A percentile compares a stretch with the other conserved stretches of the same genome.
phyloP scores from a whole-genome alignment of 2,113 vertebrate species.

The Bungarus multicinctus region DNA sequence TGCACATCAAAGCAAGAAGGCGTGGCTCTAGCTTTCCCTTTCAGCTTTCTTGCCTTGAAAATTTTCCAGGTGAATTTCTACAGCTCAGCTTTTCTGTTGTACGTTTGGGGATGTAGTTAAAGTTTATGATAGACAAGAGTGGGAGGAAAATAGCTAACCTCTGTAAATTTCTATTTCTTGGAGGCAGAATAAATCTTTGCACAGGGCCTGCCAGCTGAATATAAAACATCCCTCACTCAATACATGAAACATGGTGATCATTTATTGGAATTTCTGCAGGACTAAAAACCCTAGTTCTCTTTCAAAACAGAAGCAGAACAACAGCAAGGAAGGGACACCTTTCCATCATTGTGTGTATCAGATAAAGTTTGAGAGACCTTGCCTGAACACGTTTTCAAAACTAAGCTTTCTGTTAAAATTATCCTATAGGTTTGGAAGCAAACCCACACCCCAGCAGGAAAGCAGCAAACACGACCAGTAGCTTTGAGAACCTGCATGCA shows the following conservation, averaged over 20 bases:
- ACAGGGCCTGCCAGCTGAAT: slow-evolving; percentile 58
- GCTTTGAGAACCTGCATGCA: background rate
- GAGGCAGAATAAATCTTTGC: slow-evolving; percentile 67
- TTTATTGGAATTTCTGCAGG: slow-evolving; percentile 50
- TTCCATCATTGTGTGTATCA: slow-evolving; percentile 32
- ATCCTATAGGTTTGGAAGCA: background rate
- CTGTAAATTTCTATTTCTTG: slow-evolving; percentile 62
- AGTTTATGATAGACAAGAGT: slow-evolving; percentile 39
- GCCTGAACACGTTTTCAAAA: slow-evolving; percentile 46
- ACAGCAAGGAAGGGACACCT: slow-evolving; percentile 56
- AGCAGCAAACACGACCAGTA: background rate
- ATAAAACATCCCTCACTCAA: slow-evolving; percentile 66
- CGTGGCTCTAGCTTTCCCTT: slow-evolving; percentile 26
- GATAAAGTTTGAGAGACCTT: slow-evolving; percentile 52
- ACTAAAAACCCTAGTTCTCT: slow-evolving; percentile 50
- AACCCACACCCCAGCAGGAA: slow-evolving; percentile 8
- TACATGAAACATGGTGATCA: slow-evolving; percentile 60
- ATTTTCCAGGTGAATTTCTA: slow-evolving; percentile 28
- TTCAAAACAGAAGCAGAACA: slow-evolving; percentile 54
- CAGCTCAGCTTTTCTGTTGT: slow-evolving; percentile 11
- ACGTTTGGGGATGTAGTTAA: slow-evolving; percentile 44
- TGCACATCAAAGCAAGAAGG: slow-evolving; percentile 36
- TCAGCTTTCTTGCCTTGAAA: slow-evolving; percentile 29
- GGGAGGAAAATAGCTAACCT: slow-evolving; percentile 36
- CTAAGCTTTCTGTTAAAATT: background rate